Percentiles rank a stretch among this genome's conserved stretches.
Conservation (phyloP, 2,113 vertebrate species). For the Ceyx margarethae region DNA sequence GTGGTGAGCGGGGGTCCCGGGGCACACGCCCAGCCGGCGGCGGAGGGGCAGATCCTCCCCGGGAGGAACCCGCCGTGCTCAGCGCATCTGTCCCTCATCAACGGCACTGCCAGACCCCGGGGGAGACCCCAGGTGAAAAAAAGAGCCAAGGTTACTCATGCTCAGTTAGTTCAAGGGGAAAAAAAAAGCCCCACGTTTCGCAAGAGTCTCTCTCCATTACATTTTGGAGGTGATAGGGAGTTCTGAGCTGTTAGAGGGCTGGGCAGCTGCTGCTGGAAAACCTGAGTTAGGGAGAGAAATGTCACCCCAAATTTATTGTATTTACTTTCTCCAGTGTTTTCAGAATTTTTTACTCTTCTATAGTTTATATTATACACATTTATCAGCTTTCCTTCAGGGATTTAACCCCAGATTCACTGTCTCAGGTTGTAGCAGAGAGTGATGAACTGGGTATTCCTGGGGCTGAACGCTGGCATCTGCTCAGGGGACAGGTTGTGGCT, state of each 20-base stretch:
- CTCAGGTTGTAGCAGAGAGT: constrained; percentile 2
- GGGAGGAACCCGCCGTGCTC: not conserved
- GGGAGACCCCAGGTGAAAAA: not conserved
- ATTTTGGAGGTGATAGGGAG: not conserved
- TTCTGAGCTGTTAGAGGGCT: not conserved
- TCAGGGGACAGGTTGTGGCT: not conserved
- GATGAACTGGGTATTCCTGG: constrained; percentile 8
- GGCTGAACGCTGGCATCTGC: not conserved
- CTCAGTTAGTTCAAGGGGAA: not conserved
- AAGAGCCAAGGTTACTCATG: not conserved
- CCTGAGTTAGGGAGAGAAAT: constrained; percentile 26
- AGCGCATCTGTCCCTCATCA: not conserved
- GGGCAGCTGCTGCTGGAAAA: constrained; percentile 43
- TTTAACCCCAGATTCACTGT: constrained; percentile 57
- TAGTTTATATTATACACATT: constrained; percentile 59
- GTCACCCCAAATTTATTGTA: constrained; percentile 63
- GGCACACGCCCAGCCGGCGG: not conserved
- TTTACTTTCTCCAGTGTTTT: constrained; percentile 59
- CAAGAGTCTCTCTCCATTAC: not conserved
- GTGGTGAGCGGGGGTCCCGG: not conserved
- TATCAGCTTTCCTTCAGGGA: constrained; percentile 52
- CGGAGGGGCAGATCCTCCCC: not conserved
- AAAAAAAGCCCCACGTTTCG: not conserved
- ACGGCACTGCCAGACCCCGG: not conserved
- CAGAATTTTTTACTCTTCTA: constrained; percentile 38